Percentiles rank a stretch among this genome's conserved stretches.
phyloP scores from a whole-genome alignment of 2,888 invertebrate species.

The Baccha elongata region DNA sequence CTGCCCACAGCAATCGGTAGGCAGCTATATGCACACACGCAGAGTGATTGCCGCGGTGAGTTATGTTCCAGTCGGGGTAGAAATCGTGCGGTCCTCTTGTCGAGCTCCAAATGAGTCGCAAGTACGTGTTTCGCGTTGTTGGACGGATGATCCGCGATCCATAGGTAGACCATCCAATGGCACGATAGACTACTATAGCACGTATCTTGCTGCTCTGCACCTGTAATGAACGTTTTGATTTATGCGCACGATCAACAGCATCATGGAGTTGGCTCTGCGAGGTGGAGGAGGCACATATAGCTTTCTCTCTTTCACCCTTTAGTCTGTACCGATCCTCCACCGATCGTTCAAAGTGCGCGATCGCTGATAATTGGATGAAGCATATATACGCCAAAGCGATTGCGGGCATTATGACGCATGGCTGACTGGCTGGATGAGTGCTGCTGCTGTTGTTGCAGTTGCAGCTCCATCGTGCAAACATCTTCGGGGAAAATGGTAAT shows the following conservation, averaged over 20 bases:
- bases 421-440: slow-evolving; percentile 37
- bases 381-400: slow-evolving; percentile 37
- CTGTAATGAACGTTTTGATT: slow-evolving; percentile 72
- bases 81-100: slow-evolving; percentile 66
- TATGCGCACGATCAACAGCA: slow-evolving; percentile 67
- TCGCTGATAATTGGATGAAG: slow-evolving; percentile 68
- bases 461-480: slow-evolving; percentile 61
- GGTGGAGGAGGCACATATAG: slow-evolving; percentile 19
- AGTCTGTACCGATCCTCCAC: neutral
- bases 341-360: slow-evolving; percentile 29
- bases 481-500: slow-evolving; percentile 67
- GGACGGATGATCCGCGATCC: slow-evolving; percentile 40
- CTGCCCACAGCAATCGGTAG: neutral
- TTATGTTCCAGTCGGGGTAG: slow-evolving; percentile 58
- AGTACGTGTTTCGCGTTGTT: slow-evolving; percentile 61
- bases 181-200: slow-evolving; percentile 46
- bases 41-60: slow-evolving; percentile 66
- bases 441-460: slow-evolving; percentile 23
- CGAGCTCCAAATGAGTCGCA: slow-evolving; percentile 21
- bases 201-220: slow-evolving; percentile 70
- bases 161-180: slow-evolving; percentile 37
- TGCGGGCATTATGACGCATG: slow-evolving; percentile 66
- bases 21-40: slow-evolving; percentile 25
- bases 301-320: slow-evolving; percentile 2
- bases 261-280: slow-evolving; percentile 5